Evolutionary conservation across 2,113 vertebrate species (phyloP).

Genomic region (Anthoscopus minutus): DNA sequence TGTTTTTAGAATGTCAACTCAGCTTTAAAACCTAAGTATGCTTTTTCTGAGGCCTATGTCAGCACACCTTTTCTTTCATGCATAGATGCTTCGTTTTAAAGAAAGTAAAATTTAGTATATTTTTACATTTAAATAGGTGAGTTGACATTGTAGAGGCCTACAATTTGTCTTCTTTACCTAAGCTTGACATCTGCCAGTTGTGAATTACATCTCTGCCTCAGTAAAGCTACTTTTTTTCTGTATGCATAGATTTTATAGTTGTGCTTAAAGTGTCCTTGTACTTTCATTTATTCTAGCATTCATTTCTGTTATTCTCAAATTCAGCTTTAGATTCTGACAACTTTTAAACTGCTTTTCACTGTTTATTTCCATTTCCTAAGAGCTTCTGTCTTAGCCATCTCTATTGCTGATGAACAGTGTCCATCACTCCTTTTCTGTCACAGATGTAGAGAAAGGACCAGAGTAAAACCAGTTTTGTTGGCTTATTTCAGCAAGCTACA

Average conservation of each 20-base stretch:
- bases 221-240: background rate
- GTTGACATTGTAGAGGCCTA: background rate
- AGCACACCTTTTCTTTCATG: background rate
- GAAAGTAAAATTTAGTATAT: background rate
- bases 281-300: background rate
- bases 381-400: background rate
- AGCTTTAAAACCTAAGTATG: background rate
- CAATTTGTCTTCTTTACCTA: background rate
- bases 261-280: background rate
- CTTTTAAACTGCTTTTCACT: background rate
- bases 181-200: background rate
- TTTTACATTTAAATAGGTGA: background rate
- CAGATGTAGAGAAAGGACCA: rapidly evolving
- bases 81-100: background rate
- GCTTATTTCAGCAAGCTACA: background rate
- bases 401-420: background rate
- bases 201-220: background rate
- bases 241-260: background rate
- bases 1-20: background rate
- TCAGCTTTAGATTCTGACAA: background rate
- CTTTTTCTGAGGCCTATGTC: background rate
- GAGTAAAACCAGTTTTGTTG: background rate
- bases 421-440: background rate
- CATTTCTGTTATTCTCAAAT: background rate
- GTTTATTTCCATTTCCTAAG: background rate